Evolutionary conservation across 2,113 vertebrate genomes (phyloP), one percentile per base, ranked within the genome.

Genomic region (Colistium nudipinnis): DNA sequence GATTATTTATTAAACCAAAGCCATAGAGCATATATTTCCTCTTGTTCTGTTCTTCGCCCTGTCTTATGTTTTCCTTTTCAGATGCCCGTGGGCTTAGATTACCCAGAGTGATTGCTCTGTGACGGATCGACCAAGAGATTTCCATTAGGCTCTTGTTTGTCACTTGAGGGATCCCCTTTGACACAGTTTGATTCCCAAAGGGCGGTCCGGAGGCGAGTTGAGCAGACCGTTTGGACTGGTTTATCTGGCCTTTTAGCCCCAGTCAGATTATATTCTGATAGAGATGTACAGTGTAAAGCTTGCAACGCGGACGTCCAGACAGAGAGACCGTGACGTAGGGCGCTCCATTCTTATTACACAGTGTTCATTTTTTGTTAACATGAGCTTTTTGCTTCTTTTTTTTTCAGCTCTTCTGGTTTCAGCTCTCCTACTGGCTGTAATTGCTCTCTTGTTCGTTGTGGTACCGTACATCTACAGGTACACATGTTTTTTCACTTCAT

Each of bases 381-480:
- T 36, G 20, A 60, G 14, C 44, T 53, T 66, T 70, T 80, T 11
- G 27, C 47, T 25, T 30, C 59, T 82, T n/a, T 78, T 47, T 62
- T 31, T 17, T 0, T 51, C 59, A 94, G 93, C 93, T 41, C 70
- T 94, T 38, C 39, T 93, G 72, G 91, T 78, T 39, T 86, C 84
- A 19, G 76, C 83, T 52, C 80, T 92, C 20, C 16, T 88, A 30
- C 74, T 94, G 68, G 71, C 82, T 17, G 3, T 85, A 19, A 62
- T 82, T 0, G 28, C 82, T 43, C 70, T 90, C 10, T 25, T 89
- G 16, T 83, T 64, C 33, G 61, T 77, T 3, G 70, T 66, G 47
- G 51, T 57, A 4, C 91, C 89, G 22, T 81, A 70, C 79, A 48
- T 91, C 36, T 82, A 70, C 86, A 92, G 91, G 92, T 93, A 89